phyloP scores from a whole-genome alignment of 2,113 vertebrate genomes.

The Arizona elegans region DNA sequence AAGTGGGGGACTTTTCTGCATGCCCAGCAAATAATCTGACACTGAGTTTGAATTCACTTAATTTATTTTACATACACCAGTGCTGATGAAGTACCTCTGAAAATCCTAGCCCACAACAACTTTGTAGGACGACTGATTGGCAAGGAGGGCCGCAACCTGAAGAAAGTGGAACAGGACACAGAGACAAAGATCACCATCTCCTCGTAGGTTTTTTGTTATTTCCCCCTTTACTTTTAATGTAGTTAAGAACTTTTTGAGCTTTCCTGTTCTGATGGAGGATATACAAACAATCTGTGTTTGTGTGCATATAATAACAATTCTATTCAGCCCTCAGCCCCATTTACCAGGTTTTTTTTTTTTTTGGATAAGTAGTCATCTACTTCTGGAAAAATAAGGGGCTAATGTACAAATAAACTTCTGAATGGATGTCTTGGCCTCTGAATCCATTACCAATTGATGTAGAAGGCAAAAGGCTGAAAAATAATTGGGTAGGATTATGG shows the following conservation, averaged over 20 bases:
- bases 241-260: background rate
- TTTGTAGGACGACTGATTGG: slow-evolving; percentile 94
- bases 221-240: background rate
- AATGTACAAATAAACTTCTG: background rate
- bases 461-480: background rate
- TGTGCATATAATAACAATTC: background rate
- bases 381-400: background rate
- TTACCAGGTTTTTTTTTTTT: background rate
- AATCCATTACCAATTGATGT: background rate
- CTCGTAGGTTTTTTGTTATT: slow-evolving; percentile 72
- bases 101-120: slow-evolving; percentile 94
- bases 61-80: slow-evolving; percentile 55
- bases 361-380: background rate
- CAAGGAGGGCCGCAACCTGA: slow-evolving; percentile 93
- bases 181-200: slow-evolving; percentile 98
- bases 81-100: slow-evolving; percentile 92
- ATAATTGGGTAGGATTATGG: background rate
- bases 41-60: background rate
- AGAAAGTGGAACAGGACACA: slow-evolving; percentile 95
- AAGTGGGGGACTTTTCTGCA: background rate
- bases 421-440: too few species aligned
- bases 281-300: background rate
- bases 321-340: too few species aligned
- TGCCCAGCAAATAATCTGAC: background rate
- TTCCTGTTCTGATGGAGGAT: background rate